A percentile compares a stretch with the other conserved stretches of the same genome.
Evolutionary conservation across 2,113 vertebrate genomes (phyloP).

Genomic region (Chitala chitala): DNA sequence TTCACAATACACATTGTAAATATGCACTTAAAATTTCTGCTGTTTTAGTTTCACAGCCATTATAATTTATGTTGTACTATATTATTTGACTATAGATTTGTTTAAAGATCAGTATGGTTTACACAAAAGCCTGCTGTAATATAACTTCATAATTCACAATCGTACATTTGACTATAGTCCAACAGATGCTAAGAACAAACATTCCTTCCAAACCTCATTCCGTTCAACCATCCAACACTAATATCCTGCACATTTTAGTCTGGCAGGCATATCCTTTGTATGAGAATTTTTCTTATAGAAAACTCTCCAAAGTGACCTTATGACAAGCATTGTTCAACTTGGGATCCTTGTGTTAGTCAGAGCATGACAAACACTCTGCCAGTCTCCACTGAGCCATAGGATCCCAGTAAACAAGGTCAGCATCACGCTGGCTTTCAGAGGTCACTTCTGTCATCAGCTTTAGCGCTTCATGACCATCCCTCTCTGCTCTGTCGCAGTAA

Average conservation of each 20-base stretch:
- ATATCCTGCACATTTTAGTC: neutral
- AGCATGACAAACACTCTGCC: neutral
- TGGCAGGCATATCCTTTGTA: neutral
- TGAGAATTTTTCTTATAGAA: neutral
- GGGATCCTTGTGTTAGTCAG: neutral
- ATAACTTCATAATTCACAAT: too few relatives aligned
- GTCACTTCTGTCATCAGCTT: neutral
- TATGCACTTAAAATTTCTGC: too few relatives aligned
- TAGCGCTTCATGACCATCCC: neutral
- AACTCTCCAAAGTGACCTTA: conserved; percentile 8
- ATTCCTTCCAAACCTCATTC: neutral
- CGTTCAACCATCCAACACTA: neutral
- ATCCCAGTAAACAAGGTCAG: neutral
- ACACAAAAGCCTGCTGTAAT: too few relatives aligned
- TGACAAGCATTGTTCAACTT: neutral
- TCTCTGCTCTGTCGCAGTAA: neutral
- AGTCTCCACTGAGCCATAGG: neutral
- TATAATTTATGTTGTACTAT: too few relatives aligned
- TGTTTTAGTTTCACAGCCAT: too few relatives aligned
- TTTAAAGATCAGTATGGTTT: too few relatives aligned
- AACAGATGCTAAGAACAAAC: neutral
- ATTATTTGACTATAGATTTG: too few relatives aligned
- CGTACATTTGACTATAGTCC: neutral
- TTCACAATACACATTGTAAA: too few relatives aligned
- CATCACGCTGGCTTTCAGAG: neutral